phyloP scores from a whole-genome alignment of 2,113 vertebrate genomes.

The Thinocorus orbignyianus region DNA sequence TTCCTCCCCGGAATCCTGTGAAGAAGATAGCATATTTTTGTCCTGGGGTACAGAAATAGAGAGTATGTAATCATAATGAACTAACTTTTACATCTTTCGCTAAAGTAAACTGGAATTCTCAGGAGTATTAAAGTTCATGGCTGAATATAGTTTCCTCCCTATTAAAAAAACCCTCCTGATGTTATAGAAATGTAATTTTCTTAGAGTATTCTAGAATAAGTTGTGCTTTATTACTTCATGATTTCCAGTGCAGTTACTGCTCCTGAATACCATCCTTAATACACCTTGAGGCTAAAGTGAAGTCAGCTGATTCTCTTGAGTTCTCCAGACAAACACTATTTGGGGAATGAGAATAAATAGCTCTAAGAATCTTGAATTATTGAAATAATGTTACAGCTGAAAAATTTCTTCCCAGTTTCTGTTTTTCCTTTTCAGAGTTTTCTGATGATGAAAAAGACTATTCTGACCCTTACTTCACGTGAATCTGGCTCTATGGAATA shows the following conservation, averaged over 20 bases:
- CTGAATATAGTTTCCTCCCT: background rate
- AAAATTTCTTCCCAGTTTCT: background rate
- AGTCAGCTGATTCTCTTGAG: conserved; percentile 23
- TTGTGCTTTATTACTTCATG: background rate
- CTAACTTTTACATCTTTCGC: background rate
- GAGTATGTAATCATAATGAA: background rate
- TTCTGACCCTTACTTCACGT: background rate
- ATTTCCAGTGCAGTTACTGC: background rate
- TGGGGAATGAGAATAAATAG: conserved; percentile 40
- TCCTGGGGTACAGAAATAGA: background rate
- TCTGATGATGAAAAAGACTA: background rate
- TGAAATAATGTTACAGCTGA: conserved; percentile 32
- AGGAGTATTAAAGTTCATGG: background rate
- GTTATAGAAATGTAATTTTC: background rate
- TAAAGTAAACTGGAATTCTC: background rate
- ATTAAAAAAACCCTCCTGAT: background rate
- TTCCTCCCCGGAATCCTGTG: background rate
- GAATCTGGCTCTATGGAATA: background rate
- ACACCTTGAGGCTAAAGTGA: conserved; percentile 19
- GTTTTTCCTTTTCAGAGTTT: background rate
- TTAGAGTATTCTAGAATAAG: background rate
- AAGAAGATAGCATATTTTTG: background rate
- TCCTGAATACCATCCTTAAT: background rate
- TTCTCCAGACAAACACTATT: conserved; percentile 36
- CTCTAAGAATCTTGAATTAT: conserved; percentile 61